A percentile compares a stretch with the other conserved stretches of the same genome.
phyloP scores from a whole-genome alignment of 2,888 invertebrate species.

The Oxyscelio sp. region DNA sequence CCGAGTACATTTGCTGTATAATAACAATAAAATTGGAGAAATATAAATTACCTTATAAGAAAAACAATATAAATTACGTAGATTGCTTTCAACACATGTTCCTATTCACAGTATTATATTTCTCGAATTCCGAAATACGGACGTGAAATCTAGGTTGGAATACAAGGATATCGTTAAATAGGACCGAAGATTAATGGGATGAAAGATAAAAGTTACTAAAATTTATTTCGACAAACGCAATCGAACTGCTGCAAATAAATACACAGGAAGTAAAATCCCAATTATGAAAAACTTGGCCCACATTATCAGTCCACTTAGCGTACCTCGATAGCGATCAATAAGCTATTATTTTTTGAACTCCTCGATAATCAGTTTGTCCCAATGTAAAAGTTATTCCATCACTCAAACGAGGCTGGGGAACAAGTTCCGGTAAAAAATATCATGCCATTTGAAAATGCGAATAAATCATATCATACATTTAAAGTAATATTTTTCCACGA shows the following conservation, averaged over 20 bases:
- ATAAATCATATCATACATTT: slow-evolving; percentile 66
- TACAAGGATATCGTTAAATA: no score
- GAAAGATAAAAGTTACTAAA: background rate
- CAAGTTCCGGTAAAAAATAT: slow-evolving; percentile 64
- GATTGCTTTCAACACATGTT: no score
- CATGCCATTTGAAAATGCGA: slow-evolving; percentile 57
- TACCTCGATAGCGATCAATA: slow-evolving; percentile 54
- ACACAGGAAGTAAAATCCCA: background rate
- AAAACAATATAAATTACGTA: no score
- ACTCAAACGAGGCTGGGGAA: slow-evolving; percentile 48
- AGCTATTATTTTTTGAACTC: slow-evolving; percentile 57
- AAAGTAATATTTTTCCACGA: slow-evolving; percentile 57
- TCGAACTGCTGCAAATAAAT: background rate
- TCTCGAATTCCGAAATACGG: no score
- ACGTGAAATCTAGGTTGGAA: no score
- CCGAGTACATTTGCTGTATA: no score
- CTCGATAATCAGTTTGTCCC: slow-evolving; percentile 65
- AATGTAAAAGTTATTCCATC: slow-evolving; percentile 63
- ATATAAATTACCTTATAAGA: no score
- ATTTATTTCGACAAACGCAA: background rate
- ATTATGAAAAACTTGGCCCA: slow-evolving; percentile 37
- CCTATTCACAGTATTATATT: no score
- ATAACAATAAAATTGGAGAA: no score
- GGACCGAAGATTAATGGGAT: no score
- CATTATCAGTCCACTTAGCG: slow-evolving; percentile 54